Percentiles rank a stretch among this genome's conserved stretches.
Evolutionary conservation across 2,888 invertebrate species (phyloP).

Genomic region (Microplitis manilae): DNA sequence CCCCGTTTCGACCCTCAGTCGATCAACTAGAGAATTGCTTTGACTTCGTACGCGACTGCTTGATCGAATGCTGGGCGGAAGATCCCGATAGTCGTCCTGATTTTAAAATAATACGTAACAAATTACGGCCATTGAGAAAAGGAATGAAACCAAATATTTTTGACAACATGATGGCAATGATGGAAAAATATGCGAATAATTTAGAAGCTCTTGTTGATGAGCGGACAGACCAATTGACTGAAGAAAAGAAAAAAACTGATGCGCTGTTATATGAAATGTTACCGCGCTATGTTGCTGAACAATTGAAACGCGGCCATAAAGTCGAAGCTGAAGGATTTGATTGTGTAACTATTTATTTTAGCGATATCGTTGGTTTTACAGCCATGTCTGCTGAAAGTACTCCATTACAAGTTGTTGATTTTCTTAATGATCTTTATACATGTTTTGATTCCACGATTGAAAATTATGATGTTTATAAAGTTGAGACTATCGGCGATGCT

Average conservation of each 20-base stretch:
- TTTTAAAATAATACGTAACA: constrained; percentile 85
- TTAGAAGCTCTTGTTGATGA: constrained; percentile 95
- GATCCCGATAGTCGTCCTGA: constrained; percentile 86
- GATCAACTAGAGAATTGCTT: constrained; percentile 86
- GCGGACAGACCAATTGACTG: constrained; percentile 91
- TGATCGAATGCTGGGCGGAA: constrained; percentile 92
- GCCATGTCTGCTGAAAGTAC: constrained; percentile 94
- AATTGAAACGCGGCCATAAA: constrained; percentile 89
- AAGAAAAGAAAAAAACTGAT: constrained; percentile 98
- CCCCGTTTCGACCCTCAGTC: constrained; percentile 82
- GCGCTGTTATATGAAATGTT: constrained; percentile 90
- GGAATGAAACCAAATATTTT: constrained; percentile 97
- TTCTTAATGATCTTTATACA: constrained; percentile 94
- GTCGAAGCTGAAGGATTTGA: constrained; percentile 94
- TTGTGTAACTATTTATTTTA: constrained; percentile 94
- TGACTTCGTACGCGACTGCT: constrained; percentile 88
- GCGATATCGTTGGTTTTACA: constrained; percentile 95
- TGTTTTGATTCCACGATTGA: constrained; percentile 95
- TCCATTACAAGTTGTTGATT: constrained; percentile 91
- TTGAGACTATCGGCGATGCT: constrained; percentile 92
- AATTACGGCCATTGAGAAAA: constrained; percentile 85
- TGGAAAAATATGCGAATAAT: constrained; percentile 98
- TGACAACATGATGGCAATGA: constrained; percentile 98
- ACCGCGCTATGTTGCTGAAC: constrained; percentile 92
- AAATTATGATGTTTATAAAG: constrained; percentile 94